Percentiles rank a stretch among this genome's conserved stretches.
Conservation (phyloP, 2,113 vertebrate species). For the Seriola dumerili region DNA sequence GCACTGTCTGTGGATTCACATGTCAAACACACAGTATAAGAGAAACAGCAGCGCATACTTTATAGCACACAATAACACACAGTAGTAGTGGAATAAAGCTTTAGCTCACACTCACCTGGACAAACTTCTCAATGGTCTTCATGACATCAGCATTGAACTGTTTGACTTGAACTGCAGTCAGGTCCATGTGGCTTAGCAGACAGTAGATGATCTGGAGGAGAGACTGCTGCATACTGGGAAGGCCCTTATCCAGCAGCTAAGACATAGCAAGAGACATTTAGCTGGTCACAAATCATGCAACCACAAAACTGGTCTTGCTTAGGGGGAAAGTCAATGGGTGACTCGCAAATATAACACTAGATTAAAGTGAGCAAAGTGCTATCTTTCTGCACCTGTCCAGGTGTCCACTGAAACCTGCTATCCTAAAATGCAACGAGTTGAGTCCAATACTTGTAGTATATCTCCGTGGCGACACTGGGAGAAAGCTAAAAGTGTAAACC, state of each 20-base stretch:
- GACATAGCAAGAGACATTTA: slow-evolving; percentile 18
- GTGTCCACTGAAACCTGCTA: background rate
- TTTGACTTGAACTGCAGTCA: slow-evolving; percentile 93
- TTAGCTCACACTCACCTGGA: slow-evolving; percentile 87
- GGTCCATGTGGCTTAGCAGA: slow-evolving; percentile 96
- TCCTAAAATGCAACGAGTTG: background rate
- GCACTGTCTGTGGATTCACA: slow-evolving; percentile 86
- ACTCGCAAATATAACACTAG: background rate
- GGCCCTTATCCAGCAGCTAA: slow-evolving; percentile 96
- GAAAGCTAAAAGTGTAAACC: background rate
- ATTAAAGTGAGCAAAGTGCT: too few relatives aligned
- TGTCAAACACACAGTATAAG: slow-evolving; percentile 20
- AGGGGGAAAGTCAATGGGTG: background rate
- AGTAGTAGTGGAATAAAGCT: background rate
- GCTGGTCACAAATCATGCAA: background rate
- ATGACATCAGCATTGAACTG: slow-evolving; percentile 96
- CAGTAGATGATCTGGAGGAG: slow-evolving; percentile 97
- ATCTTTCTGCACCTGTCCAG: too few relatives aligned
- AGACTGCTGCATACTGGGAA: slow-evolving; percentile 97
- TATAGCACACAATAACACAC: background rate
- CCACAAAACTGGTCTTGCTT: background rate
- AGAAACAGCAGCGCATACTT: background rate
- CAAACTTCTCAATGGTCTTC: slow-evolving; percentile 98
- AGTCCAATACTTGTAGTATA: background rate
- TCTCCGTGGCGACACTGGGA: too few relatives aligned